A percentile compares a stretch with the other conserved stretches of the same genome.
These are phyloP conservation scores for Aleadryas rufinucha DNA, from an alignment of 2,113 vertebrate genomes.

Conservation along the genomic window DNA sequence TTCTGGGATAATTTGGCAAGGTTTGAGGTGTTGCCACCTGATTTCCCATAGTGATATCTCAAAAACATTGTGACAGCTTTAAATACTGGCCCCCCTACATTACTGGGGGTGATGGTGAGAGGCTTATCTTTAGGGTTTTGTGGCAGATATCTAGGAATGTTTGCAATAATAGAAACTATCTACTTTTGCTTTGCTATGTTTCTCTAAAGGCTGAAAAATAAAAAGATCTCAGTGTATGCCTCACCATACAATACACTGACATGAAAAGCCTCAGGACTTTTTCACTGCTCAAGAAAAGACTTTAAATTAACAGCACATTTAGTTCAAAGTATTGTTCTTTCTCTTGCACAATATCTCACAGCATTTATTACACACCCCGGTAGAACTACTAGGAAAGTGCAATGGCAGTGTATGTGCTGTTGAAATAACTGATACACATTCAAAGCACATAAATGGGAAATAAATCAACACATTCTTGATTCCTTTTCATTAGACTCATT, in stretches of 20 bases:
- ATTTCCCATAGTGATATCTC: neutral
- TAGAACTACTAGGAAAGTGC: neutral
- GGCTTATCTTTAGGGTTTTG: neutral
- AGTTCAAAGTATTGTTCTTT: constrained; percentile 43
- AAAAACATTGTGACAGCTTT: neutral
- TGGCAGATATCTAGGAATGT: neutral
- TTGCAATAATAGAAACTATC: constrained; percentile 9
- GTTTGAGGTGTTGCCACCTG: neutral
- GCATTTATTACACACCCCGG: neutral
- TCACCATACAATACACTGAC: neutral
- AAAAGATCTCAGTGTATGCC: neutral
- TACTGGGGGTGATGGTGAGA: fast-evolving
- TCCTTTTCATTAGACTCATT: neutral
- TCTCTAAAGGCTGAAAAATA: neutral
- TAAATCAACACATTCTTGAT: neutral
- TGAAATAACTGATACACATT: neutral
- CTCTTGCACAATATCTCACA: neutral
- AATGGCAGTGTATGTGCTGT: neutral
- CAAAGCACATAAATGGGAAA: neutral
- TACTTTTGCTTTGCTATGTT: constrained; percentile 25
- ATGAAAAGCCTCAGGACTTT: constrained; percentile 22
- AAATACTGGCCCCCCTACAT: neutral
- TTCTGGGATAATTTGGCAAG: neutral
- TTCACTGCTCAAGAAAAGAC: constrained; percentile 2
- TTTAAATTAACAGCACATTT: constrained; percentile 55